phyloP scores from a whole-genome alignment of 2,888 invertebrate genomes.

The Gnatocerus cornutus region DNA sequence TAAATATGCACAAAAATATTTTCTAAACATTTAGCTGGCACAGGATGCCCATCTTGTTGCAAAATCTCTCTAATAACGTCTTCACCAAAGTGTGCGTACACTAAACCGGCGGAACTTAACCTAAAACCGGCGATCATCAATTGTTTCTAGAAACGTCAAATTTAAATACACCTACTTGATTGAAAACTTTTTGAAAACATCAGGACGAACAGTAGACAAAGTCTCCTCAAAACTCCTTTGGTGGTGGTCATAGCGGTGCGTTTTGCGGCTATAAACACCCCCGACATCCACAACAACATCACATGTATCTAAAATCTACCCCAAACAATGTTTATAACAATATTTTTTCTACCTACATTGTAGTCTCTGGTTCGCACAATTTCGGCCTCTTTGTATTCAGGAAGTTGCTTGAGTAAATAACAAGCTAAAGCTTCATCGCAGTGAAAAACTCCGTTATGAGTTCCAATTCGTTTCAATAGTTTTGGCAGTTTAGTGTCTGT shows the following conservation, averaged over 20 bases:
- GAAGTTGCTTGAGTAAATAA: constrained; percentile 88
- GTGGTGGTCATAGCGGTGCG: constrained; percentile 93
- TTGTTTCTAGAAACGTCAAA: constrained; percentile 7
- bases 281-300: constrained; percentile 98
- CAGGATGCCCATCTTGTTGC: constrained; percentile 68
- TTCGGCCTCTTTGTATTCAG: constrained; percentile 85
- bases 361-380: constrained; percentile 82
- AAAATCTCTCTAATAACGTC: constrained; percentile 80
- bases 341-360: constrained; percentile 64
- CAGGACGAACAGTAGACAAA: constrained; percentile 78
- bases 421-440: constrained; percentile 97
- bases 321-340: constrained; percentile 4
- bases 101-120: constrained; percentile 94
- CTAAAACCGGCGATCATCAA: constrained; percentile 70
- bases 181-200: constrained; percentile 75
- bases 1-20: constrained; percentile 84
- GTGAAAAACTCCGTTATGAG: constrained; percentile 90
- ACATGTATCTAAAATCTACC: constrained; percentile 81
- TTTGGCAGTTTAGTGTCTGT: constrained; percentile 63
- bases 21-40: constrained; percentile 72
- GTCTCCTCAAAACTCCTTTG: constrained; percentile 85
- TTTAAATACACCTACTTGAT: constrained; percentile 72
- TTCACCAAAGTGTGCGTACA: constrained; percentile 93
- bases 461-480: constrained; percentile 76
- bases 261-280: constrained; percentile 84